Base-by-base conservation (phyloP, 2,888 invertebrate genomes). In the Zele albiditarsus region DNA sequence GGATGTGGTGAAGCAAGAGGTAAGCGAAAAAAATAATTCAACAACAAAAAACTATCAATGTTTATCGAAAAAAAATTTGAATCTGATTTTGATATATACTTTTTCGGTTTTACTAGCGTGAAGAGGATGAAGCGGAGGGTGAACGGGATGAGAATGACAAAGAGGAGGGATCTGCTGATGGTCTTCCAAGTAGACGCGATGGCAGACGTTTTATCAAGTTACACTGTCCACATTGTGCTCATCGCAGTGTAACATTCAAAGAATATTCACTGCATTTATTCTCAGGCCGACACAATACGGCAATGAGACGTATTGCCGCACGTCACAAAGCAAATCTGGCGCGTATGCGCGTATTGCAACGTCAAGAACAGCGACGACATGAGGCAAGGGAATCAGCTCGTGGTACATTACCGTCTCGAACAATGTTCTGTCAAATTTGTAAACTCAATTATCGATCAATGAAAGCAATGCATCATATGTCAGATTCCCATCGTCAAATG, bases 401-500 rank as follows among this genome's bases (percentile, higher is more conserved):
- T 42, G 92, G 91, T 82, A 90, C 89, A 49, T 91, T 93, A 80
- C 91, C 92, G 38, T 87, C 91, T 71, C 91, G 92, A 79, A 93
- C 94, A 79, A 93, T 92, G 85, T 96, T 93, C 90, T 95, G 95
- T 88, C 92, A 93, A 63, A 91, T 94, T 79, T 95, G 95, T 88
- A 94, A 95, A 80, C 91, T 95, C 83, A 94, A 94, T 88, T 94
- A 94, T 89, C 93, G 94, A 80, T 94, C 94, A 83, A 91, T 94
- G 67, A 94, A 95, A 85, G 92, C 93, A 77, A 93, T 94, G 76
- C 96, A 96, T 91, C 94, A 95, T 85, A 90, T 93, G 73, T 95
- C 95, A 31, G 94, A 95, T 82, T 92, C 95, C 42, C 96, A 96
- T 86, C 93, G 95, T 89, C 94, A 94, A 84, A 95, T 96, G 93